These are phyloP conservation scores for Monochamus alternatus DNA, from an alignment of 2,888 invertebrate species.

Conservation along the genomic window DNA sequence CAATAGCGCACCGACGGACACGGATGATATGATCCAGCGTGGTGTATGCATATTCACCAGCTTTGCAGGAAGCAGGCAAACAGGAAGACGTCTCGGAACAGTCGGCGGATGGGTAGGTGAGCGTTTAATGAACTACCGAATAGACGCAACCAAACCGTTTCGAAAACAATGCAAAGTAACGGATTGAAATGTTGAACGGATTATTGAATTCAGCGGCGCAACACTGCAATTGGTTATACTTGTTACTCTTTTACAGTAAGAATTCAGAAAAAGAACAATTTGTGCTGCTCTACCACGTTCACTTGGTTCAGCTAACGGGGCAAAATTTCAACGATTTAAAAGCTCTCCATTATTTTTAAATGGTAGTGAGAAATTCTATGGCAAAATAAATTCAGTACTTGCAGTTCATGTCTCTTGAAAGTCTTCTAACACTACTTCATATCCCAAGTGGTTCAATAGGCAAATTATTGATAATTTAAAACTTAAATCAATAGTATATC, in stretches of 20 bases:
- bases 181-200: constrained; percentile 19
- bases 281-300: neutral
- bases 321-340: too few relatives aligned
- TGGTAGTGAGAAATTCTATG: too few relatives aligned
- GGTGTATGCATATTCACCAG: constrained; percentile 18
- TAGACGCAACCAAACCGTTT: constrained; percentile 23
- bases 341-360: too few relatives aligned
- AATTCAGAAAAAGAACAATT: neutral
- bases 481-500: too few relatives aligned
- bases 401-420: too few relatives aligned
- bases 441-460: too few relatives aligned
- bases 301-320: too few relatives aligned
- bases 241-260: neutral
- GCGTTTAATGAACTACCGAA: constrained; percentile 20
- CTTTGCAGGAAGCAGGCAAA: constrained; percentile 28
- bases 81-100: constrained; percentile 37
- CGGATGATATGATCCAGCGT: constrained; percentile 13
- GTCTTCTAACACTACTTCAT: too few relatives aligned
- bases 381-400: too few relatives aligned
- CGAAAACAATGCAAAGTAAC: constrained; percentile 27
- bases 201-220: constrained; percentile 23
- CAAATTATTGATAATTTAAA: too few relatives aligned
- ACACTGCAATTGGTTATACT: neutral
- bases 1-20: constrained; percentile 29
- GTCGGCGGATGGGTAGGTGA: constrained; percentile 6